phyloP scores from a whole-genome alignment of 2,888 invertebrate species.

The Lissonota sp. region DNA sequence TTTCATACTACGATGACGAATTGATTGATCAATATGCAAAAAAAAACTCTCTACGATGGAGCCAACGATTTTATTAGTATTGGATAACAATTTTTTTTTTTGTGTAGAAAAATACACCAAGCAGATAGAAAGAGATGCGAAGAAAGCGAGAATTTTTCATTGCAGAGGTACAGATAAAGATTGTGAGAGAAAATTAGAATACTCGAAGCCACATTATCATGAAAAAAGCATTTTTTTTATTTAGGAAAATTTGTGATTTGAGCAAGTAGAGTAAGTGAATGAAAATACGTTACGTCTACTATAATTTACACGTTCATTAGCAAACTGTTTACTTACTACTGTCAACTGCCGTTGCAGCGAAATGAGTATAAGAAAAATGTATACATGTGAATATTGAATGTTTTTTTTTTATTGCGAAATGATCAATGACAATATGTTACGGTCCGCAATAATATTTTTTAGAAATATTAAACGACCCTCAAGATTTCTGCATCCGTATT shows the following conservation, averaged over 20 bases:
- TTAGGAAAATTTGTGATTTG: neutral
- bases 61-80: slow-evolving; percentile 75
- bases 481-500: too few relatives aligned
- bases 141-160: slow-evolving; percentile 2
- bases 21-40: slow-evolving; percentile 52
- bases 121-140: slow-evolving; percentile 44
- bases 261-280: neutral
- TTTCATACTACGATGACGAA: slow-evolving; percentile 27
- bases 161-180: neutral
- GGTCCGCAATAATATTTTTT: too few relatives aligned
- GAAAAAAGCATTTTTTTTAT: slow-evolving; percentile 9
- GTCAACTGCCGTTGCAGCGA: slow-evolving; percentile 80
- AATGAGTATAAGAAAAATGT: slow-evolving; percentile 70
- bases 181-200: neutral
- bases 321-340: slow-evolving; percentile 79
- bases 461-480: too few relatives aligned
- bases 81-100: slow-evolving; percentile 76
- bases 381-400: slow-evolving; percentile 57
- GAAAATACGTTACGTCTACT: slow-evolving; percentile 29
- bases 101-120: slow-evolving; percentile 28
- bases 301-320: slow-evolving; percentile 18
- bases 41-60: slow-evolving; percentile 56
- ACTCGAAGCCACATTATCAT: neutral
- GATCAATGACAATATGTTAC: too few relatives aligned
- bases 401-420: too few relatives aligned